Evolutionary conservation across 1,140 invertebrate genomes (phyloP).

Genomic region (Riptortus pedestris): DNA sequence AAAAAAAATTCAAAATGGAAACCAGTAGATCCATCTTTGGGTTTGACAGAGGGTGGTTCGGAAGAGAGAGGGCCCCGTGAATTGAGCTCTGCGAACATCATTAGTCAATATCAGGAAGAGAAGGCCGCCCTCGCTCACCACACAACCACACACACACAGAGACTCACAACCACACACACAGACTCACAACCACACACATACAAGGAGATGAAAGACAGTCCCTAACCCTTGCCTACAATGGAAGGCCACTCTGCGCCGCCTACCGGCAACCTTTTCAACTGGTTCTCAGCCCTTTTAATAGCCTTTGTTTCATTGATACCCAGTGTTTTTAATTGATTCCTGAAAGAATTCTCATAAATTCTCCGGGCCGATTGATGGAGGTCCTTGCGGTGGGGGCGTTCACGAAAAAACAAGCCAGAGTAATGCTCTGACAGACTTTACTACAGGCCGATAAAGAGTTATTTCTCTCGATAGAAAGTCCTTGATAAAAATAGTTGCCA

Average conservation of each 20-base stretch:
- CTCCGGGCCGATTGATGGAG: not conserved
- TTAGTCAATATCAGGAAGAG: slow-evolving; percentile 24
- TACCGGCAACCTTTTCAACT: not conserved
- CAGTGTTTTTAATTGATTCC: not conserved
- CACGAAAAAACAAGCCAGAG: too few species aligned
- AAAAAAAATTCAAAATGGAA: slow-evolving; percentile 25
- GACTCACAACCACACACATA: too few species aligned
- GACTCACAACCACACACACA: too few species aligned
- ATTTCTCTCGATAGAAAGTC: too few species aligned
- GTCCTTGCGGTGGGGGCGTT: not conserved
- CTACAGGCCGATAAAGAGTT: too few species aligned
- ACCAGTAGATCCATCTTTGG: slow-evolving; percentile 24
- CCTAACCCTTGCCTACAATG: not conserved
- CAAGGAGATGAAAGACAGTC: slow-evolving; percentile 8
- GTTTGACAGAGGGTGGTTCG: slow-evolving; percentile 16
- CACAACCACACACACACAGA: too few species aligned
- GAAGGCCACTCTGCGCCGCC: slow-evolving; percentile 1
- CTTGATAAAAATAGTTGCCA: too few species aligned
- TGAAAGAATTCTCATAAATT: not conserved
- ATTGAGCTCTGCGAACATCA: slow-evolving; percentile 18
- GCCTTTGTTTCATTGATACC: not conserved
- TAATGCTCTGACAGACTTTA: too few species aligned
- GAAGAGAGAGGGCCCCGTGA: slow-evolving; percentile 19
- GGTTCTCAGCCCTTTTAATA: not conserved
- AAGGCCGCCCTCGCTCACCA: too few species aligned